phyloP scores from a whole-genome alignment of 2,888 invertebrate genomes.

The Idaea aversata region DNA sequence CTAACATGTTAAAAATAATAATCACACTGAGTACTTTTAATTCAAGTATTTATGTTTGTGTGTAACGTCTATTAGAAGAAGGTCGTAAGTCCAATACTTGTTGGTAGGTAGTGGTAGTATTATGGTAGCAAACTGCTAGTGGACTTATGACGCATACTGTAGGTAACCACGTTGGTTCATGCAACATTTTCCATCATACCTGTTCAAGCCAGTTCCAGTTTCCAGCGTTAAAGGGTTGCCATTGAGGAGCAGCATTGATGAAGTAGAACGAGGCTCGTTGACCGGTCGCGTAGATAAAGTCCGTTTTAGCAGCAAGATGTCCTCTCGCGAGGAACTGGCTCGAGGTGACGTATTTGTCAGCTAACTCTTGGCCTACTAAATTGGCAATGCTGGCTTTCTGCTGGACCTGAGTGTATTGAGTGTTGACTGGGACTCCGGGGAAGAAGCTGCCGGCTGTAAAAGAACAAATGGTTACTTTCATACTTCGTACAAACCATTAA shows the following conservation, averaged over 20 bases:
- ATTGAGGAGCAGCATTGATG: constrained; percentile 84
- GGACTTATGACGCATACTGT: too few relatives aligned
- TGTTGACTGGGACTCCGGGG: constrained; percentile 61
- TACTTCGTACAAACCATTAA: too few relatives aligned
- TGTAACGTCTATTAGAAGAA: too few relatives aligned
- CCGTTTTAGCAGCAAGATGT: constrained; percentile 82
- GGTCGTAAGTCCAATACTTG: too few relatives aligned
- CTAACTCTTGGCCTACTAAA: constrained; percentile 52
- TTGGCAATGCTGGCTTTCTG: constrained; percentile 53
- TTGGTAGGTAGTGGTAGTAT: too few relatives aligned
- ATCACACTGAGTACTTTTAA: too few relatives aligned
- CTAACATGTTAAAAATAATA: too few relatives aligned
- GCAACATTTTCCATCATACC: constrained; percentile 28
- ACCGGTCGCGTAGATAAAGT: constrained; percentile 81
- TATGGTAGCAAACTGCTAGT: too few relatives aligned
- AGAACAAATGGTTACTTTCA: neutral
- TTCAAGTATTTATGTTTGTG: too few relatives aligned
- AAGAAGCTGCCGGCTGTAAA: constrained; percentile 72
- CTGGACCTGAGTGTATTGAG: constrained; percentile 58
- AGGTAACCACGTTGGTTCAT: neutral
- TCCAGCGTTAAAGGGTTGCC: constrained; percentile 82
- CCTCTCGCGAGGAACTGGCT: constrained; percentile 78
- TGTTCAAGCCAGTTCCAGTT: constrained; percentile 80
- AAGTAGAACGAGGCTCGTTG: constrained; percentile 82
- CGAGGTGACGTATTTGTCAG: constrained; percentile 68